Evolutionary conservation across 23 tunicate genomes (phyloP).

Genomic region (Trididemnum clinides): DNA sequence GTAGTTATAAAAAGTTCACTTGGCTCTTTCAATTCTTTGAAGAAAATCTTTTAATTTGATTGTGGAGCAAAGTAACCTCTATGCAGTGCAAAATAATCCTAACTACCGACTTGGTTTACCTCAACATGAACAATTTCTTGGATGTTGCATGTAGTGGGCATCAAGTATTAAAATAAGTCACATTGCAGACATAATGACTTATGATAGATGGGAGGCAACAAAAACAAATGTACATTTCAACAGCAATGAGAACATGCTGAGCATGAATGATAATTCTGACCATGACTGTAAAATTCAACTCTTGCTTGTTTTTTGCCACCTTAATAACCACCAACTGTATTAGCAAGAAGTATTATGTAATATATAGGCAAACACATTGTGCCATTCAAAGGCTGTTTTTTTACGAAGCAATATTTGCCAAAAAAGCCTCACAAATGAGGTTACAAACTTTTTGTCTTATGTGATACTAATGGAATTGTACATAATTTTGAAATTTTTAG

Average conservation of each 20-base stretch:
- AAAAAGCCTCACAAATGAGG: not conserved
- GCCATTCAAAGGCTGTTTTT: not conserved
- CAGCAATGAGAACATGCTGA: not conserved
- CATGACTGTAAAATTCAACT: not conserved
- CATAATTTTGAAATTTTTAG: not conserved
- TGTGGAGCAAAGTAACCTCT: not conserved
- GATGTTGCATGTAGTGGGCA: not conserved
- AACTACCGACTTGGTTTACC: not conserved
- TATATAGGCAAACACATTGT: not conserved
- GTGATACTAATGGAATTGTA: too few relatives aligned
- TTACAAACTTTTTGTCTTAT: not conserved
- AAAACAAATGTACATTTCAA: not conserved
- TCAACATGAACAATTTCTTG: not conserved
- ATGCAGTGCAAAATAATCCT: not conserved
- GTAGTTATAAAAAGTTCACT: not conserved
- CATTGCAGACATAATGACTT: not conserved
- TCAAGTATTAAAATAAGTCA: not conserved
- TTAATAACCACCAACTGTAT: not conserved
- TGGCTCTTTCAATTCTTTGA: not conserved
- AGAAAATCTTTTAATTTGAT: not conserved
- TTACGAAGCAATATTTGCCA: not conserved
- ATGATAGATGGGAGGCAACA: not conserved
- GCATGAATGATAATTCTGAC: not conserved
- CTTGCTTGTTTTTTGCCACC: not conserved
- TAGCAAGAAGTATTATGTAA: not conserved